Evolutionary conservation across 2,888 invertebrate species (phyloP).

Genomic region (Syrista parreyssii): DNA sequence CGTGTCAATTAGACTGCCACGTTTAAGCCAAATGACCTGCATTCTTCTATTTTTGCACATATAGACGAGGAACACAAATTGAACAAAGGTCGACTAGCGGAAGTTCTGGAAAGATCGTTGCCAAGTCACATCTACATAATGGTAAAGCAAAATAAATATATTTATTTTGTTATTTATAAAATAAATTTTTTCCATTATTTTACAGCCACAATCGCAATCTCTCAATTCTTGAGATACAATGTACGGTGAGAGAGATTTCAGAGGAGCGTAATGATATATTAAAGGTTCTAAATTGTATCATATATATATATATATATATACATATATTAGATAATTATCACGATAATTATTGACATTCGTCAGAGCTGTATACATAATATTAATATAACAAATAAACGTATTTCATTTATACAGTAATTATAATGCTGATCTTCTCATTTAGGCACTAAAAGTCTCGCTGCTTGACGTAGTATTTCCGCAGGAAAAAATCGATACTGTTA

Average conservation of each 20-base stretch:
- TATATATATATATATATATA: conserved; percentile 1
- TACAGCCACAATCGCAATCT: conserved; percentile 55
- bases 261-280: neutral
- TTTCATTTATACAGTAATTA: neutral
- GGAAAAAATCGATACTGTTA: neutral
- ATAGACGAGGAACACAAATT: conserved; percentile 63
- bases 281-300: neutral
- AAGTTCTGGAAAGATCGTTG: conserved; percentile 71
- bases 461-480: neutral
- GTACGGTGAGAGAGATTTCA: neutral
- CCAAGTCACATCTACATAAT: conserved; percentile 76
- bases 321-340: neutral
- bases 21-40: conserved; percentile 67
- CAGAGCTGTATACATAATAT: neutral
- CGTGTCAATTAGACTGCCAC: conserved; percentile 68
- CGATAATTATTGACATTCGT: neutral
- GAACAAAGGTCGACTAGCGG: conserved; percentile 68
- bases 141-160: conserved; percentile 61
- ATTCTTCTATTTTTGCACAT: conserved; percentile 19
- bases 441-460: neutral
- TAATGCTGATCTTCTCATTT: neutral
- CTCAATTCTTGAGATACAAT: conserved; percentile 29
- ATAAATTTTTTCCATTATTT: conserved; percentile 23
- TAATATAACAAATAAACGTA: neutral
- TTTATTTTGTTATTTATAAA: neutral